Evolutionary conservation across 2,797 vertebrate genomes (phyloP), one percentile per base, ranked within the genome.

Genomic region (Xenopus petersii): DNA sequence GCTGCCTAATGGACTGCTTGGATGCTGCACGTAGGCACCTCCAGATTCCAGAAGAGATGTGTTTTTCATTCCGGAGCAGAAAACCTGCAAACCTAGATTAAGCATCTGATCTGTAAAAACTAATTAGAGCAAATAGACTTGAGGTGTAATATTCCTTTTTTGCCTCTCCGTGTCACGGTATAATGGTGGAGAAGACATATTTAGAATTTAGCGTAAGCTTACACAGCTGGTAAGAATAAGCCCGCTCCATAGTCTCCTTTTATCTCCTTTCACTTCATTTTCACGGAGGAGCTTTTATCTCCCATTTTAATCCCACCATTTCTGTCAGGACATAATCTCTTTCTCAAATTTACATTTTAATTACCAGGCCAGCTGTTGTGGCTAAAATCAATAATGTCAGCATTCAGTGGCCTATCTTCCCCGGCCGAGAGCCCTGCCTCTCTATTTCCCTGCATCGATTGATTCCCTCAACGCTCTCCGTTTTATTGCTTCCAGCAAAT

Each of bases 341-440:
- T 92, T 95, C 93, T 95, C 94, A 94, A 95, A 98, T 98, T 98
- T 98, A 98, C 97, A 98, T 98, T 97, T 98, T 98, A 98, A 98
- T 98, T 98, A 98, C 94, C 94, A 96, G 94, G 92, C 94, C 94
- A 94, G 94, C 94, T 95, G 95, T 95, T 95, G 92, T 91, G 89
- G 86, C 86, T 84, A 88, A 94, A 95, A 98, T 98, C 96, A 93
- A 98, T 98, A 95, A 86, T 86, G 91, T 91, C 93, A 91, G 92
- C 91, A 84, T 90, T 86, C 87, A 75, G 86, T 87, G 82, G 90
- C 89, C 89, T 82, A 85, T 87, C 86, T 91, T 60, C 9, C 82
- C 79, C 80, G 73, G 83, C 82, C 73, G 84, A 82, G 86, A 86
- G 84, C 89, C 81, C 87, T 81, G 82, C 90, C 89, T 89, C 90